Evolutionary conservation across 2,888 invertebrate species (phyloP).

Genomic region (Stegana nigrithorax): DNA sequence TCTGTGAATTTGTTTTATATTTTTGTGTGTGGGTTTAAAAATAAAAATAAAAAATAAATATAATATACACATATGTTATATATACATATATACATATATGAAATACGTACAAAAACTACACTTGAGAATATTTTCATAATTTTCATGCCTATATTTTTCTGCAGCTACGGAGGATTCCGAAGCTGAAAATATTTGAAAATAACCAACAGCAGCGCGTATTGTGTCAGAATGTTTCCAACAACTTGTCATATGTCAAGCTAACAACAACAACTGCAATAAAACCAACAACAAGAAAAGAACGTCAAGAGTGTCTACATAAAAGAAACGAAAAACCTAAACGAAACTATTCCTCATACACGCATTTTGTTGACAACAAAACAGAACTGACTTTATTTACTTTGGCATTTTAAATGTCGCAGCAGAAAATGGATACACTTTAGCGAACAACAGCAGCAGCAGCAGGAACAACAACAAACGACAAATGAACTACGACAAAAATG

Average conservation of each 20-base stretch:
- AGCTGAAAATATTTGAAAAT: conserved; percentile 5
- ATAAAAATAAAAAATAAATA: background rate
- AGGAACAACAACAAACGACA: background rate
- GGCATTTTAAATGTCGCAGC: conserved; percentile 53
- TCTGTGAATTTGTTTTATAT: background rate
- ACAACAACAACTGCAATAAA: background rate
- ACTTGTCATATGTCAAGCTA: conserved; percentile 41
- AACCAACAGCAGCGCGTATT: conserved; percentile 7
- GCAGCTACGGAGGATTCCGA: background rate
- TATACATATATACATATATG: conserved; percentile 1
- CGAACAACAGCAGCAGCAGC: background rate
- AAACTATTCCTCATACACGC: background rate
- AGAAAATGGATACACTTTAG: conserved; percentile 32
- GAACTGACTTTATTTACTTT: conserved; percentile 45
- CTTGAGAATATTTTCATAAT: conserved; percentile 15
- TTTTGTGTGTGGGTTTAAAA: conserved; percentile 3
- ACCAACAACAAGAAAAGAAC: background rate
- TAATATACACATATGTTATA: background rate
- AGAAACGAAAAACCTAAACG: background rate
- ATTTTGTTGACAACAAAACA: no score
- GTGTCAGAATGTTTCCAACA: conserved; percentile 37
- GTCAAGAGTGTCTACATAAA: background rate
- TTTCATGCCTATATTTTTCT: background rate
- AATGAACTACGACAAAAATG: no score
- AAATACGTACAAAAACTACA: no score